Evolutionary conservation across 2,797 vertebrate species (phyloP).

Genomic region (Sebastes steindachneri): DNA sequence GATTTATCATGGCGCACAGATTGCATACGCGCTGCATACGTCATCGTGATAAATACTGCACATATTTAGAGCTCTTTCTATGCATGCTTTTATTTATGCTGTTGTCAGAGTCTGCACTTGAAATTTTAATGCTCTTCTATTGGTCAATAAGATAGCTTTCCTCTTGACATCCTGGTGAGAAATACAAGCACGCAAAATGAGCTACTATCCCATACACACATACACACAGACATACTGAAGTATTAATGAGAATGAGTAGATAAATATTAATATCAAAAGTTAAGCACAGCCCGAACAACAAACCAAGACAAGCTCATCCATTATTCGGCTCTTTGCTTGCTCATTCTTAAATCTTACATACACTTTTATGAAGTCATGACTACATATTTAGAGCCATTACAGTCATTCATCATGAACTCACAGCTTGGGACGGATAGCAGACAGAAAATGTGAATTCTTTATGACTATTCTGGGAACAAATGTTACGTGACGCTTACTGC

Average conservation of each 20-base stretch:
- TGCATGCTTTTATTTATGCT: not conserved
- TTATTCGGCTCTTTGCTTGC: conserved; percentile 2
- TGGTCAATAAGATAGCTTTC: not conserved
- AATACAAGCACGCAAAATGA: not conserved
- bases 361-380: conserved; percentile 27
- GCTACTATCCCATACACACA: not conserved
- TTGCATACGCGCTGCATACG: not conserved
- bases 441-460: conserved; percentile 28
- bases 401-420: conserved; percentile 5
- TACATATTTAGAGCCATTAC: conserved; percentile 10
- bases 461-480: conserved; percentile 13
- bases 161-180: not conserved
- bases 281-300: not conserved
- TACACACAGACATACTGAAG: not conserved
- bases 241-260: conserved; percentile 22
- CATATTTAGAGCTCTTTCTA: not conserved
- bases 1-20: not conserved
- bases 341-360: conserved; percentile 36
- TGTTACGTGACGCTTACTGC: not conserved
- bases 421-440: not conserved
- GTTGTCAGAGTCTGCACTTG: not conserved
- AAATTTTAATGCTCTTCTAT: not conserved
- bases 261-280: conserved; percentile 16
- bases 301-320: conserved; percentile 18
- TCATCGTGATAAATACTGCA: not conserved